Evolutionary conservation across 2,888 invertebrate genomes (phyloP).

Genomic region (Horisme vitalbata): DNA sequence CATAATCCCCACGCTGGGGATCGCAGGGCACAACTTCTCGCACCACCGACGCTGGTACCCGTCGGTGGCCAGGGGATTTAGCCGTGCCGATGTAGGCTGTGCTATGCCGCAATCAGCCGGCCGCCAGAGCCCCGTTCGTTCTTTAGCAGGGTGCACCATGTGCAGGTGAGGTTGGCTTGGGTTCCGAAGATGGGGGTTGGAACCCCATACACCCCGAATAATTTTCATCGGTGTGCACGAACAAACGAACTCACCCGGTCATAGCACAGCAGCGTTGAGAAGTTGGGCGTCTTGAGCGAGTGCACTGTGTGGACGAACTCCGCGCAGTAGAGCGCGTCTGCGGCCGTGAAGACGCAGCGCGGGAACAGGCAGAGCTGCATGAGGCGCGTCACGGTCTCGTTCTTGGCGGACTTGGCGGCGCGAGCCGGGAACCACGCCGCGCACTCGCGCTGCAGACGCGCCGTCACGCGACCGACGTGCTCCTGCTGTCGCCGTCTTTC

Average conservation of each 20-base stretch:
- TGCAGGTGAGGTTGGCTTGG: too few relatives aligned
- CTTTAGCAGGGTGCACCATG: too few relatives aligned
- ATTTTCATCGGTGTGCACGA: too few relatives aligned
- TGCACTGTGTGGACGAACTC: slow-evolving; percentile 98
- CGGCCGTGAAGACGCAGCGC: slow-evolving; percentile 96
- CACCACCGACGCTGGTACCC: too few relatives aligned
- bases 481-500: slow-evolving; percentile 97
- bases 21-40: too few relatives aligned
- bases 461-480: slow-evolving; percentile 94
- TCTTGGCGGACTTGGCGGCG: slow-evolving; percentile 94
- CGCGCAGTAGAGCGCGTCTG: slow-evolving; percentile 98
- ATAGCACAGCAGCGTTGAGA: slow-evolving; percentile 98
- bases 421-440: slow-evolving; percentile 93
- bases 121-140: too few relatives aligned
- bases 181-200: too few relatives aligned
- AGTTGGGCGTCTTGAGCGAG: slow-evolving; percentile 96
- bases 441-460: slow-evolving; percentile 89
- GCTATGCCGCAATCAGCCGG: too few relatives aligned
- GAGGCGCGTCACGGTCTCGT: slow-evolving; percentile 98
- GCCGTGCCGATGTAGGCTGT: too few relatives aligned
- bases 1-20: too few relatives aligned
- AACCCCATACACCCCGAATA: too few relatives aligned
- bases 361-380: slow-evolving; percentile 98
- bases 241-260: slow-evolving; percentile 97
- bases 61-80: too few relatives aligned